Evolutionary conservation across 1,140 invertebrate genomes (phyloP).

Genomic region (Ylistrum balloti): DNA sequence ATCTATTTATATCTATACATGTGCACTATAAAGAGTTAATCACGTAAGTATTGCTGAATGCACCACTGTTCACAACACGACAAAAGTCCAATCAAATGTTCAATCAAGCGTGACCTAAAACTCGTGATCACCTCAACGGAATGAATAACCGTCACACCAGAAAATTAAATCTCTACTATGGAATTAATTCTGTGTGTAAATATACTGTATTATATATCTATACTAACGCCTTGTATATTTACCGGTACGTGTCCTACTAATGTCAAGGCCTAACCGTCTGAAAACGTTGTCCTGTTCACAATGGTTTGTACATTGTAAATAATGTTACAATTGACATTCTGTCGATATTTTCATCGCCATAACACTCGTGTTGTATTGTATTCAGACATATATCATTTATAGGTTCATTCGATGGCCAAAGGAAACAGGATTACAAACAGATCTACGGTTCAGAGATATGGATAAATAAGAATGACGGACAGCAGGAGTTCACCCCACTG

Average conservation of each 20-base stretch:
- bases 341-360: background rate
- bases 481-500: too few relatives aligned
- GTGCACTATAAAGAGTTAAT: background rate
- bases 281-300: background rate
- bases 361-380: background rate
- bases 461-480: background rate
- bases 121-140: background rate
- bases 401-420: background rate
- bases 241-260: background rate
- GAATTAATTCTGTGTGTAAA: background rate
- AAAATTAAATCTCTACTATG: slow-evolving; percentile 29
- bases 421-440: background rate
- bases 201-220: background rate
- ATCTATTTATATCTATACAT: too few relatives aligned
- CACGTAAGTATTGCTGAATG: background rate
- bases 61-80: background rate
- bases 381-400: background rate
- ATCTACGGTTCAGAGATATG: background rate
- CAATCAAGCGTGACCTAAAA: background rate
- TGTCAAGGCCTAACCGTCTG: background rate
- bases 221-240: too few relatives aligned
- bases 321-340: background rate
- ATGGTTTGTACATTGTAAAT: background rate
- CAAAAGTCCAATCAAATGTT: background rate
- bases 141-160: background rate